A percentile compares a stretch with the other conserved stretches of the same genome.
phyloP scores from a whole-genome alignment of 2,888 invertebrate genomes.

The Myopa tessellatipennis region DNA sequence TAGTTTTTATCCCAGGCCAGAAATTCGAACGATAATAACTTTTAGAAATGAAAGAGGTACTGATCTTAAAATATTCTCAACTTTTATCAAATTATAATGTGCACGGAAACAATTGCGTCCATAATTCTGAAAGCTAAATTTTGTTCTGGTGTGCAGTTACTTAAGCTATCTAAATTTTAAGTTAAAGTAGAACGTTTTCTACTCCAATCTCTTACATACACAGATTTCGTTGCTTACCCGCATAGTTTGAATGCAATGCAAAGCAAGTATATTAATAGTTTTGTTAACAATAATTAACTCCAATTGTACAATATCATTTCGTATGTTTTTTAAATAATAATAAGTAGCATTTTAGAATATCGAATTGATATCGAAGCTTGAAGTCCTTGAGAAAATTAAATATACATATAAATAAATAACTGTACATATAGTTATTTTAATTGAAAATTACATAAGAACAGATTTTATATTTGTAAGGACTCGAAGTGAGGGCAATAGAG shows the following conservation, averaged over 20 bases:
- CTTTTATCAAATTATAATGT: background rate
- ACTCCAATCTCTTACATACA: too few relatives aligned
- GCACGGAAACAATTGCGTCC: slow-evolving; percentile 6
- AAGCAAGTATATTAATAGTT: too few relatives aligned
- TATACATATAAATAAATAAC: slow-evolving; percentile 15
- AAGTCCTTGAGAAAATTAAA: slow-evolving; percentile 4
- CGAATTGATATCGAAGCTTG: background rate
- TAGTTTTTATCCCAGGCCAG: background rate
- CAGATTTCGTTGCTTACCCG: too few relatives aligned
- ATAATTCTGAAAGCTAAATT: slow-evolving; percentile 1
- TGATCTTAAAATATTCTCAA: too few relatives aligned
- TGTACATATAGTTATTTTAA: slow-evolving; percentile 26
- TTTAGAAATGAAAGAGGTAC: too few relatives aligned
- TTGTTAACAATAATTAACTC: too few relatives aligned
- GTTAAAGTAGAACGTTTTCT: background rate
- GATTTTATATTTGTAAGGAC: slow-evolving; percentile 14
- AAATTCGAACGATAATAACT: too few relatives aligned
- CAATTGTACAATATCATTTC: background rate
- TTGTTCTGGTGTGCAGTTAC: background rate
- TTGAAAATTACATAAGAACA: slow-evolving; percentile 27
- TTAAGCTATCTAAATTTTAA: background rate
- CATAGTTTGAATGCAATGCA: too few relatives aligned
- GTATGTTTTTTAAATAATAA: too few relatives aligned
- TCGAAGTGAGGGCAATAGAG: slow-evolving; percentile 14
- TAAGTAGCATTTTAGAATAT: background rate